Evolutionary conservation across 2,797 vertebrate genomes (phyloP), one percentile per base, ranked within the genome.

Genomic region (Chrosomus eos): DNA sequence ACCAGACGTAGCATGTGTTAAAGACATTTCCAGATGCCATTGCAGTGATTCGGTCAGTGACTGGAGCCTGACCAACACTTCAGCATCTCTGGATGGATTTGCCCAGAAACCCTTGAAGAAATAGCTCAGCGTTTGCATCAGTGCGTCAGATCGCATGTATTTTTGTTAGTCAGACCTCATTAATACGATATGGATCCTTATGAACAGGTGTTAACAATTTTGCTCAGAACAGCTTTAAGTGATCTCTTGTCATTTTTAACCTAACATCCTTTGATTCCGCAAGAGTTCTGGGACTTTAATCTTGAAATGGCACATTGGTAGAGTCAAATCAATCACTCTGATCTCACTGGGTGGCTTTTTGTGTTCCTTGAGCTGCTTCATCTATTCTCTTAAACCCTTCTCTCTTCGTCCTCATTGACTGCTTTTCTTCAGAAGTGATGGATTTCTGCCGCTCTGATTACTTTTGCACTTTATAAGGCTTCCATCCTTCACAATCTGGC

Each of bases 281-380:
- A 48, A 48, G 19, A 31, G 31, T 64, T 75, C 48, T 77, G 8
- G n/a, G 83, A 79, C 83, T 84, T 84, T 79, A 78, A 78, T 84
- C 83, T 84, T 70, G 51, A 78, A 48, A 78, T 84, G 75, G 33
- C 48, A 48, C 33, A 60, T 43, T 72, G n/a, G 26, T 66, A 21
- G 62, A 38, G 73, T 77, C 58, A 77, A 84, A 84, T 77, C 64
- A 75, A 84, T 78, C 82, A 36, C 82, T 84, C 64, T 33, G 66
- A 84, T 84, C 83, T 79, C 67, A 14, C 66, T 70, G 83, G 83
- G 83, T 78, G 83, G 66, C 62, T 81, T 74, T 38, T 68, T 85
- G 60, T 81, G 78, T 48, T 75, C 19, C 68, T 80, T 80, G 36
- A 80, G n/a, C 76, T 43, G 28, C 48, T 74, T 76, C 45, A 48